Base-by-base conservation (phyloP, 2,113 vertebrate genomes). In the Passer montanus region DNA sequence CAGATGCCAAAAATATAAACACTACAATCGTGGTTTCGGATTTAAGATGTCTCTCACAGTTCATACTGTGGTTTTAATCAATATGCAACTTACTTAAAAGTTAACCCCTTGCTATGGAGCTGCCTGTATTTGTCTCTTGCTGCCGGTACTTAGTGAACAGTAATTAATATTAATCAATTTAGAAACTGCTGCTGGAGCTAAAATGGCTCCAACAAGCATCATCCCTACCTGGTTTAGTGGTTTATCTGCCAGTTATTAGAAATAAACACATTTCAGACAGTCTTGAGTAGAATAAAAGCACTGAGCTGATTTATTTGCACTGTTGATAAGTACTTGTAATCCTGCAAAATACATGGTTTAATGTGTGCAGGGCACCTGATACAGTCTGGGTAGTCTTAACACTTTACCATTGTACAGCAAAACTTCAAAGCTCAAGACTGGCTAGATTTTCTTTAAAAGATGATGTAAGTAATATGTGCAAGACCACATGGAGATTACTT, bases 241-340 rank as follows among this genome's bases (percentile, higher is more conserved):
- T 90, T 92, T 93, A 82, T 43, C 31, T 91, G 84, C 95, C 56
- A 60, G 41, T 64, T 83, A 72, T 68, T 96, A 69, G 86, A 96
- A 96, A 88, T 58, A 24, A 97, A 93, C 58, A 79, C 17, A 56
- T 94, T 97, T 95, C 90, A 89, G 60, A 39, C 26, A 49, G 59
- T 82, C 78, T 53, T 9, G 7, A 89, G 62, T 60, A 84, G 66
- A 84, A 93, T 80, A 80, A 93, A 93, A 91, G 79, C 78, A 73
- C 60, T 91, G 80, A 95, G 63, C 94, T 89, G 80, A 74, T 89
- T 96, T 90, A 93, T 89, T 93, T 90, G 58, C 91, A 76, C 74
- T 85, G 82, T 78, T 91, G 73, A 84, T 93, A 95, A 95, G 76
- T 67, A 46, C 75, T 95, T 95, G 31, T 87, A 95, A 96, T 96